These are phyloP conservation scores for Cyprinodon tularosa DNA, from an alignment of 2,113 vertebrate species.

Conservation along the genomic window DNA sequence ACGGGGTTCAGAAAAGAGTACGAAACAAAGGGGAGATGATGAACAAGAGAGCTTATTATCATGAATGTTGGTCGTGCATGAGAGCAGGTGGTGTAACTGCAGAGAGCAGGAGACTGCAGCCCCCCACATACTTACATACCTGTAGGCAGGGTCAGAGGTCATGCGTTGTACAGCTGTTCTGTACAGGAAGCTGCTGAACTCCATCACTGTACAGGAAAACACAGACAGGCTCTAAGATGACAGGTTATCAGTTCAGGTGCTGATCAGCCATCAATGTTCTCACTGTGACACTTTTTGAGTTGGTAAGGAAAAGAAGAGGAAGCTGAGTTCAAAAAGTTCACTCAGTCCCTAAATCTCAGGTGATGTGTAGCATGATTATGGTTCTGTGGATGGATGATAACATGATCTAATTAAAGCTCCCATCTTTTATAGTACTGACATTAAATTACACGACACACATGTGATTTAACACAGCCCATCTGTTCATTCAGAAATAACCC, in stretches of 20 bases:
- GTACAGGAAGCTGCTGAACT: constrained; percentile 32
- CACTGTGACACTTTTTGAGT: background rate
- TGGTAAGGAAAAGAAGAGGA: background rate
- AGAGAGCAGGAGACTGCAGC: constrained; percentile 27
- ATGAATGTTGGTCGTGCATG: constrained; percentile 6
- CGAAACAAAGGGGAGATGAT: constrained; percentile 23
- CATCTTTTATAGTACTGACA: background rate
- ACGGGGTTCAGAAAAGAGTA: constrained; percentile 11
- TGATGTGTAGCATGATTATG: background rate
- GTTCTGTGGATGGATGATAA: background rate
- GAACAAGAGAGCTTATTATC: constrained; percentile 7
- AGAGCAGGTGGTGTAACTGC: constrained; percentile 55
- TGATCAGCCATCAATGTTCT: background rate
- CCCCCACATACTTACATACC: constrained; percentile 29
- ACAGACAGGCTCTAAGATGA: constrained; percentile 20
- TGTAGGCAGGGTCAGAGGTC: constrained; percentile 53
- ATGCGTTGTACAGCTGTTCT: constrained; percentile 60
- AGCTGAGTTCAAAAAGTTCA: background rate
- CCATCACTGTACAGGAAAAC: constrained; percentile 13
- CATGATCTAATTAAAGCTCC: background rate
- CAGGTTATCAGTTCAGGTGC: background rate
- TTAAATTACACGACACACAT: background rate
- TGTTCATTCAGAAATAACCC: background rate
- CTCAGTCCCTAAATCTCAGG: background rate
- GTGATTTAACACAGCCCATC: background rate